Evolutionary conservation across 2,888 invertebrate genomes (phyloP).

Genomic region (Unio pictorum): DNA sequence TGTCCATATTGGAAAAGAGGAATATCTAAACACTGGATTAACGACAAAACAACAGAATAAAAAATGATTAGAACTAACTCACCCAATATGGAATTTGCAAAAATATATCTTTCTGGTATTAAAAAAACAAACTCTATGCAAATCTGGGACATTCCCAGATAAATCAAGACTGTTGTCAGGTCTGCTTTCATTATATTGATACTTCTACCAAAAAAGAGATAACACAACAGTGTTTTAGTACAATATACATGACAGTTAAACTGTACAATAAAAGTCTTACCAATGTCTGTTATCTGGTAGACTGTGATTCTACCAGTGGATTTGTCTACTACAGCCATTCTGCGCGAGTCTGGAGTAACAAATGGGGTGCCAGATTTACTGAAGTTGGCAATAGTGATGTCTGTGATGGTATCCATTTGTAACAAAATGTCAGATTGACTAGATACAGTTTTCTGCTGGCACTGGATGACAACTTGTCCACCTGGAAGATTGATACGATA

Average conservation of each 20-base stretch:
- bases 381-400: slow-evolving; percentile 67
- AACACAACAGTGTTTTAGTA: too few species aligned
- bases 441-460: slow-evolving; percentile 63
- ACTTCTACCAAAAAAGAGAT: too few species aligned
- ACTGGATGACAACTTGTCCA: slow-evolving; percentile 82
- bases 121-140: too few species aligned
- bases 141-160: too few species aligned
- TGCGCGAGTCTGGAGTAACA: slow-evolving; percentile 81
- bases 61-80: too few species aligned
- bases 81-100: too few species aligned
- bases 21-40: too few species aligned
- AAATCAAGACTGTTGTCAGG: too few species aligned
- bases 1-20: too few species aligned
- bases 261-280: slow-evolving; percentile 60
- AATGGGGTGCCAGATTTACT: slow-evolving; percentile 73
- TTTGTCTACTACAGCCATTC: slow-evolving; percentile 79
- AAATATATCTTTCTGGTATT: too few species aligned
- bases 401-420: slow-evolving; percentile 81
- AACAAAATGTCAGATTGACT: slow-evolving; percentile 76
- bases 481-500: slow-evolving; percentile 72
- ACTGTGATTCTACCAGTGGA: slow-evolving; percentile 76
- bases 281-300: slow-evolving; percentile 78
- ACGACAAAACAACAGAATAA: too few species aligned
- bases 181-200: too few species aligned
- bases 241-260: not conserved